These are phyloP conservation scores for Myiozetetes cayanensis DNA, from an alignment of 2,113 vertebrate genomes.

Conservation along the genomic window DNA sequence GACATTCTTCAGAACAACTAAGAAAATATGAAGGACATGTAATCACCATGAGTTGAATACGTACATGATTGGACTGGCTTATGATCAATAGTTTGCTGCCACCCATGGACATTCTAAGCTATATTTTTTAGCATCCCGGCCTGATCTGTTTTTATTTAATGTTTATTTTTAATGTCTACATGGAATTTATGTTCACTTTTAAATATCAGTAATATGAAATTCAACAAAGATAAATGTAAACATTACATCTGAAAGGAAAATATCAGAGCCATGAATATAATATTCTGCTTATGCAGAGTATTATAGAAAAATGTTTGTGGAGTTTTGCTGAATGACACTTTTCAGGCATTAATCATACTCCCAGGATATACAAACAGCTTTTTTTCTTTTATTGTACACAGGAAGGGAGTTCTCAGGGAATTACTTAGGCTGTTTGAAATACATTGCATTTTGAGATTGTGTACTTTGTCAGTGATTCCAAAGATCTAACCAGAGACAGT, in stretches of 20 bases:
- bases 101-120: background rate
- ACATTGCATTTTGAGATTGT: background rate
- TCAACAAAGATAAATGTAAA: background rate
- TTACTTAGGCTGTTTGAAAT: background rate
- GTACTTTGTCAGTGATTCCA: background rate
- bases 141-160: background rate
- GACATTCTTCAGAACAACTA: background rate
- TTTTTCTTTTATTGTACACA: background rate
- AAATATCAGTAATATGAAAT: constrained; percentile 3
- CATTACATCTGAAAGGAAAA: background rate
- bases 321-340: background rate
- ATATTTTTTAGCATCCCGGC: background rate
- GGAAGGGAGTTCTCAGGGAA: background rate
- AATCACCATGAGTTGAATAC: background rate
- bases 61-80: background rate
- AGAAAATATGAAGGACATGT: background rate
- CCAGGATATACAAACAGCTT: accelerated
- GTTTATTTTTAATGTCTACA: background rate
- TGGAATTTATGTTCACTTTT: background rate
- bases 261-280: background rate
- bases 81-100: background rate
- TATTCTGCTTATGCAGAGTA: background rate
- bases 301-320: background rate
- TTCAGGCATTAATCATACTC: background rate
- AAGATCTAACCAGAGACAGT: background rate